These are phyloP conservation scores for Manis javanica DNA, from an alignment of 2,797 vertebrate genomes.

Conservation along the genomic window DNA sequence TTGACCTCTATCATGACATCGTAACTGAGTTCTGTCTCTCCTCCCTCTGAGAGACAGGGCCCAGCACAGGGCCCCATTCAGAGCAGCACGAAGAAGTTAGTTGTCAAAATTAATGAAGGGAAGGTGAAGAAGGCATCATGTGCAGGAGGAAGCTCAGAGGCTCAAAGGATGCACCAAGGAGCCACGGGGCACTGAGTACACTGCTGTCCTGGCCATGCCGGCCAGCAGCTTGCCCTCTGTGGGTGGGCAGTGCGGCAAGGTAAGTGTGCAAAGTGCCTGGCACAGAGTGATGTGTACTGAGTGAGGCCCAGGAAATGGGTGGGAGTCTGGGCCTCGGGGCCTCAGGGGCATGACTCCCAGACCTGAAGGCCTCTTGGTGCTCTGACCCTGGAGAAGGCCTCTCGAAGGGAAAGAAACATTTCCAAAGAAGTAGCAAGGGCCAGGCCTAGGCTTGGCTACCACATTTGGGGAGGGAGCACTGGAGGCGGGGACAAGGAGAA, in stretches of 20 bases:
- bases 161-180: neutral
- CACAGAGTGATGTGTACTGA: neutral
- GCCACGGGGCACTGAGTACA: fast-evolving
- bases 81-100: neutral
- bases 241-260: fast-evolving
- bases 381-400: neutral
- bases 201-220: neutral
- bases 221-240: neutral
- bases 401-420: neutral
- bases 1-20: neutral
- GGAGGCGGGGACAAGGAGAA: neutral
- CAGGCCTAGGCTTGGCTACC: neutral
- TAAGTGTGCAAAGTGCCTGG: fast-evolving
- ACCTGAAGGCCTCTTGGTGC: neutral
- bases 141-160: neutral
- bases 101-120: neutral
- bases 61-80: neutral
- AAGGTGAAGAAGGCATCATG: neutral
- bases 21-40: neutral
- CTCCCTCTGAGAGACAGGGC: neutral
- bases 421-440: neutral
- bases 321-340: no score
- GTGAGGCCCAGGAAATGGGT: neutral
- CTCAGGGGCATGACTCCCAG: neutral
- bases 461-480: neutral